Percentiles rank a stretch among this genome's conserved stretches.
Evolutionary conservation across 2,113 vertebrate genomes (phyloP).

Genomic region (Ranitomeya variabilis): DNA sequence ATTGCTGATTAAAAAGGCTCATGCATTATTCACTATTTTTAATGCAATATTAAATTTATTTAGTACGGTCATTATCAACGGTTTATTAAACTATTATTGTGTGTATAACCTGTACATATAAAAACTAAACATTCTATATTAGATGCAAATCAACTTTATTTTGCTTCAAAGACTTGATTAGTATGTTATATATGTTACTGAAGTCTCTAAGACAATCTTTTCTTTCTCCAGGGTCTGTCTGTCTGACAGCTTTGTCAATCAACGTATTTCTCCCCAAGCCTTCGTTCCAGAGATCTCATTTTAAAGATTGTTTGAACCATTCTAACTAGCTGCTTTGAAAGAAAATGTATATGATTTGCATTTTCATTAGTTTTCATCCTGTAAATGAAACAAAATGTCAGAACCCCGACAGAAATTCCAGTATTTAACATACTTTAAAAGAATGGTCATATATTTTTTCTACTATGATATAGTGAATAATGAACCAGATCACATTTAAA

Average conservation of each 20-base stretch:
- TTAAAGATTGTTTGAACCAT: slow-evolving; percentile 48
- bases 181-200: slow-evolving; percentile 40
- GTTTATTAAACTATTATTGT: background rate
- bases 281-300: slow-evolving; percentile 43
- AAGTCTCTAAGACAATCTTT: slow-evolving; percentile 36
- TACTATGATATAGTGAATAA: background rate
- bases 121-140: background rate
- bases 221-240: slow-evolving; percentile 44
- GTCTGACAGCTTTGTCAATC: slow-evolving; percentile 56
- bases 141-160: slow-evolving; percentile 12
- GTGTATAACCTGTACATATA: slow-evolving; percentile 1
- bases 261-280: slow-evolving; percentile 45
- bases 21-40: background rate
- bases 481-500: background rate
- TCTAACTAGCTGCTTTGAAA: slow-evolving; percentile 52
- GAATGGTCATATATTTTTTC: background rate
- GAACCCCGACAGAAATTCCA: background rate
- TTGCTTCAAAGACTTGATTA: slow-evolving; percentile 40
- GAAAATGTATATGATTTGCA: slow-evolving; percentile 28
- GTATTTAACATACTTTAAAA: background rate
- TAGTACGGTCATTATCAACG: background rate
- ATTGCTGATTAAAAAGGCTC: background rate
- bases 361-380: slow-evolving; percentile 44
- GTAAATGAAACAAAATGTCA: background rate
- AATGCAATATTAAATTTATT: background rate